These are phyloP conservation scores for Amblyraja radiata DNA, from an alignment of 2,797 vertebrate genomes.

Conservation along the genomic window DNA sequence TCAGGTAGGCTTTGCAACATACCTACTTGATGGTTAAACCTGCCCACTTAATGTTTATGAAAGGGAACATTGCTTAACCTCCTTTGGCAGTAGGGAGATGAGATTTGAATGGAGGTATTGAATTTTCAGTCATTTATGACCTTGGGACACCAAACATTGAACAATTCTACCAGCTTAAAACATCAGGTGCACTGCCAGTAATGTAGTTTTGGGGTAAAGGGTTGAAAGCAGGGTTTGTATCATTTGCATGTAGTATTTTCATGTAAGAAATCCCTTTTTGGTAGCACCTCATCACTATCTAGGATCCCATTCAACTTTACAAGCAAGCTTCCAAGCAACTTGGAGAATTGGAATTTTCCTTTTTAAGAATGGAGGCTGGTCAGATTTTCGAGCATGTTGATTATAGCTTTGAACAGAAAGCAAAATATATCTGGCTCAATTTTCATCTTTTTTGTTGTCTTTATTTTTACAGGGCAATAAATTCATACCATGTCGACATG, in stretches of 20 bases:
- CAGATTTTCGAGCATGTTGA: not conserved
- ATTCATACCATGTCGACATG: constrained; percentile 85
- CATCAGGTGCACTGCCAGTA: not conserved
- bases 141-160: not conserved
- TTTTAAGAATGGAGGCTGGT: too few relatives aligned
- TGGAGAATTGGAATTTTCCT: not conserved
- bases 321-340: not conserved
- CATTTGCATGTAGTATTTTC: not conserved
- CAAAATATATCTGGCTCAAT: not conserved
- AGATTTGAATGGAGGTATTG: too few relatives aligned
- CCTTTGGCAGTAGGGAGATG: too few relatives aligned
- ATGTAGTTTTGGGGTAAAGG: not conserved
- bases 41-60: not conserved
- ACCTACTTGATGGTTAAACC: not conserved
- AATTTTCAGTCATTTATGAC: not conserved
- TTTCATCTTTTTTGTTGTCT: not conserved
- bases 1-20: too few relatives aligned
- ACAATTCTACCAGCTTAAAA: not conserved
- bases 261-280: not conserved
- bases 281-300: not conserved
- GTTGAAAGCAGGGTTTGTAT: not conserved
- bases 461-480: constrained; percentile 58
- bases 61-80: not conserved
- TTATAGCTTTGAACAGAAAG: not conserved
- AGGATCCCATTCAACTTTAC: not conserved